These are phyloP conservation scores for Drosophila seclusa DNA, from an alignment of 2,888 invertebrate species.

Conservation along the genomic window DNA sequence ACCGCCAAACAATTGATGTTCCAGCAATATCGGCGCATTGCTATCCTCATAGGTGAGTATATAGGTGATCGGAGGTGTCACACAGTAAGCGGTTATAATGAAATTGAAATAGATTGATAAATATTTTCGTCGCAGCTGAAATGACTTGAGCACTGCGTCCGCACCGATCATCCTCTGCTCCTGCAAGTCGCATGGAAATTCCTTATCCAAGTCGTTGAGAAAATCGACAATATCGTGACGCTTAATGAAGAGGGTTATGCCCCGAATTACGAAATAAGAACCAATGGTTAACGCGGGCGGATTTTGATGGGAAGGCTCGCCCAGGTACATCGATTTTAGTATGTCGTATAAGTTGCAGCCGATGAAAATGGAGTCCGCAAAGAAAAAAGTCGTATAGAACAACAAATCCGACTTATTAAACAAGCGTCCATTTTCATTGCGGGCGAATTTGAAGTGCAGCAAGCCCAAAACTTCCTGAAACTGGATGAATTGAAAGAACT, in stretches of 20 bases:
- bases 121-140: too few species aligned
- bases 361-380: slow-evolving; percentile 13
- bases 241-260: slow-evolving; percentile 10
- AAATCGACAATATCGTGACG: not conserved
- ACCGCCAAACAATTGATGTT: slow-evolving; percentile 56
- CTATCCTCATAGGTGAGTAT: too few species aligned
- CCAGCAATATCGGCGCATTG: slow-evolving; percentile 18
- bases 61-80: too few species aligned
- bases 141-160: too few species aligned
- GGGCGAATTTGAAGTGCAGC: slow-evolving; percentile 4
- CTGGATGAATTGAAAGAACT: too few species aligned
- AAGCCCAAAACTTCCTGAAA: too few species aligned
- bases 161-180: too few species aligned
- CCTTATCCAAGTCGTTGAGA: too few species aligned
- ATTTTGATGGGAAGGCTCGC: slow-evolving; percentile 14
- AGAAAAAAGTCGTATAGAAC: slow-evolving; percentile 6
- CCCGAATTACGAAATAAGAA: slow-evolving; percentile 38
- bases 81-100: too few species aligned
- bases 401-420: slow-evolving; percentile 12
- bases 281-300: slow-evolving; percentile 17
- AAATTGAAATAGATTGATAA: too few species aligned
- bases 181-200: too few species aligned
- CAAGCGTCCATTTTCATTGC: slow-evolving; percentile 43
- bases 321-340: not conserved
- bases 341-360: slow-evolving; percentile 35